Conservation (phyloP, 2,113 vertebrate genomes). For the Spheniscus mendiculus region DNA sequence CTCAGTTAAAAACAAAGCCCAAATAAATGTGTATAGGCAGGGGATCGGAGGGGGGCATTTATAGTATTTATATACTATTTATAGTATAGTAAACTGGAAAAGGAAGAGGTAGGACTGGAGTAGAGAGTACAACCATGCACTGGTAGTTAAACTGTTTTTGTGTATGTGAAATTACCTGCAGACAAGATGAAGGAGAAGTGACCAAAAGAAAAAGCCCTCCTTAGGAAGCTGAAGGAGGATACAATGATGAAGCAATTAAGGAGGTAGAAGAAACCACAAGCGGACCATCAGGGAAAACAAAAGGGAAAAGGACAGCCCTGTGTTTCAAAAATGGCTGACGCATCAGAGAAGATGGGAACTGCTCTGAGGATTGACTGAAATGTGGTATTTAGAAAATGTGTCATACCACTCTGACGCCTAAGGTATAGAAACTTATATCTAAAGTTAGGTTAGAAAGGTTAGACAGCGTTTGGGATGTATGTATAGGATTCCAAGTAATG, state of each 20-base stretch:
- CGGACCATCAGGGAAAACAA: neutral
- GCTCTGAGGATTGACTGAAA: neutral
- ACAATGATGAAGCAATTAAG: neutral
- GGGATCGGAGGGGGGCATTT: neutral
- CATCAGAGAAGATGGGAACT: neutral
- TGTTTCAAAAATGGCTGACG: neutral
- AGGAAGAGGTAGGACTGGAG: neutral
- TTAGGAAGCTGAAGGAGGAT: neutral
- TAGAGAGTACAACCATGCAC: neutral
- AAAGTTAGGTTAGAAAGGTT: too few species aligned
- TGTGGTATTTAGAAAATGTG: neutral
- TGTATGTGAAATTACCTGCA: neutral
- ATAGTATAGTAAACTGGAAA: neutral
- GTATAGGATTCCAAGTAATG: neutral
- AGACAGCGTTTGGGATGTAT: neutral
- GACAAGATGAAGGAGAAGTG: neutral
- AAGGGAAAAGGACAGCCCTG: neutral
- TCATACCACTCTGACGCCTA: neutral
- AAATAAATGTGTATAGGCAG: neutral
- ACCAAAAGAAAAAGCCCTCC: neutral
- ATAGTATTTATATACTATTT: too few species aligned
- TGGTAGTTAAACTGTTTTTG: neutral
- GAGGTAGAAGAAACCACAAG: neutral
- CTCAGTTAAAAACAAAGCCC: neutral
- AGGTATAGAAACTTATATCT: neutral